Percentiles rank a stretch among this genome's conserved stretches.
Evolutionary conservation across 2,113 vertebrate species (phyloP).

Genomic region (Mesitornis unicolor): DNA sequence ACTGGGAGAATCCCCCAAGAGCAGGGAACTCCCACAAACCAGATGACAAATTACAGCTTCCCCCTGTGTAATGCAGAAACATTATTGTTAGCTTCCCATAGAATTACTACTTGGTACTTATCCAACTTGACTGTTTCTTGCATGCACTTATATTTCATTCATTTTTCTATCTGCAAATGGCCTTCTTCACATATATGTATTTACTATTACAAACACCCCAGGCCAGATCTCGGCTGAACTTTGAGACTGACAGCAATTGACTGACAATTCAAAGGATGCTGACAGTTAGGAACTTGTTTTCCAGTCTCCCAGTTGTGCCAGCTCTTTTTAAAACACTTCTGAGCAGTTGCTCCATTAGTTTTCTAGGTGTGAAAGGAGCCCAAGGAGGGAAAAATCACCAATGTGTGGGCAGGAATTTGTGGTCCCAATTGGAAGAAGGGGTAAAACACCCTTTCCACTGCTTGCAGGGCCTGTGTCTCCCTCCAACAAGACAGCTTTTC

Average conservation of each 20-base stretch:
- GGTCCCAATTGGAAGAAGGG: neutral
- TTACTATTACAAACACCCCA: neutral
- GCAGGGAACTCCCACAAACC: neutral
- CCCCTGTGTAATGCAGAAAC: neutral
- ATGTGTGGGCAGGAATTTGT: neutral
- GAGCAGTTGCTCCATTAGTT: neutral
- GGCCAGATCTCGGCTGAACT: neutral
- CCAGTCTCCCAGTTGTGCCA: neutral
- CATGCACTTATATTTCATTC: neutral
- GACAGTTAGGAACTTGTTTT: neutral
- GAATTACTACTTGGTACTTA: neutral
- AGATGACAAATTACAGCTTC: conserved; percentile 25
- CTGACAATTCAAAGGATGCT: neutral
- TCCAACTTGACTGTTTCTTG: neutral
- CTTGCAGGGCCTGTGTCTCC: neutral
- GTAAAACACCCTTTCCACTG: neutral
- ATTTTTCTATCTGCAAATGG: neutral
- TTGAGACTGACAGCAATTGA: neutral
- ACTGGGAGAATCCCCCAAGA: neutral
- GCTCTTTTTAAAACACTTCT: neutral
- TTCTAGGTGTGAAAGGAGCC: neutral
- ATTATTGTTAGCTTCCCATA: neutral
- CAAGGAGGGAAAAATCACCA: neutral
- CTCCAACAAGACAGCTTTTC: neutral
- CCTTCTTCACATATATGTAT: neutral